phyloP scores from a whole-genome alignment of 2,888 invertebrate species.

The Ophioninae sp. region DNA sequence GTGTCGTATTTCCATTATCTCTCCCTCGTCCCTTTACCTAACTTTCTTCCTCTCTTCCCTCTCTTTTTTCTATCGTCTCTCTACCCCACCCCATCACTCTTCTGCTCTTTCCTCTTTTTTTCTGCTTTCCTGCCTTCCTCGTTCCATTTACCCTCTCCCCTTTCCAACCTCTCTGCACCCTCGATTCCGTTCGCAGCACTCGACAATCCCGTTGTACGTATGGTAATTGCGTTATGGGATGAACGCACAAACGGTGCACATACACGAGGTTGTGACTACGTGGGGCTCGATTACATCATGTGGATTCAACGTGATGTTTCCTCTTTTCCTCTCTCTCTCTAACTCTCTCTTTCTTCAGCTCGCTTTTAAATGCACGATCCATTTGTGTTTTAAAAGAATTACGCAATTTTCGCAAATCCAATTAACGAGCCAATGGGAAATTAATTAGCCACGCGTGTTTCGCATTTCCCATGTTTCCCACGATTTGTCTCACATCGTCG shows the following conservation, averaged over 20 bases:
- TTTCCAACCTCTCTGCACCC: neutral
- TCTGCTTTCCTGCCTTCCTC: neutral
- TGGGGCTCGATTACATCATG: conserved; percentile 13
- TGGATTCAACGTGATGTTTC: neutral
- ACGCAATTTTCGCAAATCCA: neutral
- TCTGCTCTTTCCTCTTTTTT: neutral
- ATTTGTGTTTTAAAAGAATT: neutral
- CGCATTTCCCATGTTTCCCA: neutral
- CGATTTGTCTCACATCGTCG: neutral
- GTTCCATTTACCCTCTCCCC: neutral
- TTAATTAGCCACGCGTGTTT: neutral
- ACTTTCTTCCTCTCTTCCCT: neutral
- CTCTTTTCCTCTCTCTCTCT: neutral
- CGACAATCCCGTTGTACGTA: conserved; percentile 26
- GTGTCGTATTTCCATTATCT: conserved; percentile 55
- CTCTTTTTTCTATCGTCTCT: neutral
- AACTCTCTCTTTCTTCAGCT: neutral
- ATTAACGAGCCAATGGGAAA: conserved; percentile 8
- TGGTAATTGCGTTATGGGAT: conserved; percentile 42
- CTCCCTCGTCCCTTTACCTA: neutral
- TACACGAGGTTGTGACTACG: conserved; percentile 16
- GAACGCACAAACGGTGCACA: conserved; percentile 30
- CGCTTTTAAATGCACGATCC: neutral
- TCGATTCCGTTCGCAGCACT: conserved; percentile 9
- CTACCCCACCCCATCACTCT: neutral